phyloP scores from a whole-genome alignment of 2,113 vertebrate genomes.

The Xenotilapia flavipinnis region DNA sequence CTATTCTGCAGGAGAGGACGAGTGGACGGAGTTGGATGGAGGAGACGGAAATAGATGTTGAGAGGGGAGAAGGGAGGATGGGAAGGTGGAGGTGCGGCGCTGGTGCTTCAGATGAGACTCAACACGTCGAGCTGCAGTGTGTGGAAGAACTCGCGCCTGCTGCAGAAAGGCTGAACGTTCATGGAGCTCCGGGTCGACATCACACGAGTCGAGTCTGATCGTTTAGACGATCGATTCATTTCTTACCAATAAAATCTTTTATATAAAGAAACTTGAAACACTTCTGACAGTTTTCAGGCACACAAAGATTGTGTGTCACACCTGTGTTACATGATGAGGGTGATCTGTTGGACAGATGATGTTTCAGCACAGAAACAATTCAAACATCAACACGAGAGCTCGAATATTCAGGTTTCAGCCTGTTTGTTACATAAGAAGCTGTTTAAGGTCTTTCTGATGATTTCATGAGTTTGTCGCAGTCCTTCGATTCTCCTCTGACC shows the following conservation, averaged over 20 bases:
- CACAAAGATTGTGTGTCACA: not conserved
- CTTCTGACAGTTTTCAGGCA: not conserved
- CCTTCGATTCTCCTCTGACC: not conserved
- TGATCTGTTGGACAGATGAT: not conserved
- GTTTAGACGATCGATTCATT: not conserved
- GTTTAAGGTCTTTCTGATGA: accelerated
- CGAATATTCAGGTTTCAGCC: not conserved
- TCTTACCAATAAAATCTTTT: not conserved
- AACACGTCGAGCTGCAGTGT: not conserved
- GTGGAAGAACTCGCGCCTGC: not conserved
- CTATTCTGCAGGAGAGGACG: not conserved
- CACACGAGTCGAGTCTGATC: not conserved
- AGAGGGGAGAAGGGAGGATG: not conserved
- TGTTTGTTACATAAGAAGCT: not conserved
- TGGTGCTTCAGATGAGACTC: not conserved
- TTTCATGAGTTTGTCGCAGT: not conserved
- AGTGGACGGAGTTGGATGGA: not conserved
- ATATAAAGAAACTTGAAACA: not conserved
- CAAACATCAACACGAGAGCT: not conserved
- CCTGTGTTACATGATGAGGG: not conserved
- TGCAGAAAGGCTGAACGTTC: not conserved
- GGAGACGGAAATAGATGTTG: not conserved
- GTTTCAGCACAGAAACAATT: not conserved
- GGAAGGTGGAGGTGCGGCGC: not conserved
- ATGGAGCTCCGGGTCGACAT: not conserved